Evolutionary conservation across 2,888 invertebrate species (phyloP).

Genomic region (Tortricodes alternella): DNA sequence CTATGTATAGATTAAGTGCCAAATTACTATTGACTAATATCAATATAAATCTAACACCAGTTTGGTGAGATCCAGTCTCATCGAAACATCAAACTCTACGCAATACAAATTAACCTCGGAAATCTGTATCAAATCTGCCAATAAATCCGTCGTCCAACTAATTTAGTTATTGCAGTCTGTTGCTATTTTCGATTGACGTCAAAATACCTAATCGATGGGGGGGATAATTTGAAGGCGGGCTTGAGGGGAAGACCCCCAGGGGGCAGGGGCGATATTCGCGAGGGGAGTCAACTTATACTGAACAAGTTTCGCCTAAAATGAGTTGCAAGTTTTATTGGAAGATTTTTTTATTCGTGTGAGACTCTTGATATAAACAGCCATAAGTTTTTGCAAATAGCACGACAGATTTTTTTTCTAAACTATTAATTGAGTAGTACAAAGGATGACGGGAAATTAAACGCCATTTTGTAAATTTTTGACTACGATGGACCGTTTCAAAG

Average conservation of each 20-base stretch:
- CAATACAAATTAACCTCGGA: neutral
- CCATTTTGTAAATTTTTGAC: too few relatives aligned
- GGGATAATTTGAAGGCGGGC: constrained; percentile 27
- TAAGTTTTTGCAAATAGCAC: too few relatives aligned
- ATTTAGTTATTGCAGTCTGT: constrained; percentile 28
- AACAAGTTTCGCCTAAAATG: neutral
- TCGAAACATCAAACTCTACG: too few relatives aligned
- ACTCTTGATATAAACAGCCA: neutral
- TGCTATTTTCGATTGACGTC: constrained; percentile 22
- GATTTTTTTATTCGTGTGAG: neutral
- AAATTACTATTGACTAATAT: too few relatives aligned
- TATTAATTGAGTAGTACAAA: too few relatives aligned
- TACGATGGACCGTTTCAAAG: too few relatives aligned
- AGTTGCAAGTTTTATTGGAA: neutral
- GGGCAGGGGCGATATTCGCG: constrained; percentile 22
- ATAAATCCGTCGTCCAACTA: constrained; percentile 27
- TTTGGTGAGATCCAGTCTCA: too few relatives aligned
- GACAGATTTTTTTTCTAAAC: too few relatives aligned
- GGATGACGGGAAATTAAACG: too few relatives aligned
- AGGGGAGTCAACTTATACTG: constrained; percentile 7
- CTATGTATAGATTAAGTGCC: too few relatives aligned
- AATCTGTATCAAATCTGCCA: too few relatives aligned
- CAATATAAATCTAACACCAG: too few relatives aligned
- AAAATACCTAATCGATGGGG: constrained; percentile 29
- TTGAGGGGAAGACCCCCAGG: constrained; percentile 17